Conservation (phyloP, 2,888 invertebrate genomes). For the Cephus nigrinus region DNA sequence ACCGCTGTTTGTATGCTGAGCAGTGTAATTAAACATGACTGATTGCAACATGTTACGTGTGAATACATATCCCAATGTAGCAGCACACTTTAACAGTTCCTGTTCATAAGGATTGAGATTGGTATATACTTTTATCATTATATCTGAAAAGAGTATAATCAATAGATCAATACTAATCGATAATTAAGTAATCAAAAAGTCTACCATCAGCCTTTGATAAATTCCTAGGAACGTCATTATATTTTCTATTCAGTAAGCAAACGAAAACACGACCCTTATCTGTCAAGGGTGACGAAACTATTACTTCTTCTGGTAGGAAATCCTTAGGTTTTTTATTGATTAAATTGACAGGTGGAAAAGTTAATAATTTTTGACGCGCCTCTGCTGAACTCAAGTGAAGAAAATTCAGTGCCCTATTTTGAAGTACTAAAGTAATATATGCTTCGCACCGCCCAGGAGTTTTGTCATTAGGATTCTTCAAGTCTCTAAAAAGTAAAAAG, state of each 20-base stretch:
- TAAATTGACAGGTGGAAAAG: slow-evolving; percentile 64
- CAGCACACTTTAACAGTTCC: slow-evolving; percentile 71
- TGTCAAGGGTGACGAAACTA: slow-evolving; percentile 34
- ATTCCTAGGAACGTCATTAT: neutral
- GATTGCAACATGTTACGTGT: slow-evolving; percentile 69
- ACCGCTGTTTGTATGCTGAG: slow-evolving; percentile 47
- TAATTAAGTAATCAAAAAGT: neutral
- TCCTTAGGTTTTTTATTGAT: slow-evolving; percentile 34
- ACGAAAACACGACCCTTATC: slow-evolving; percentile 22
- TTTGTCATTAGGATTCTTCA: slow-evolving; percentile 1
- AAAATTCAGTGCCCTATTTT: slow-evolving; percentile 63
- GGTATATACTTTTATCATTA: slow-evolving; percentile 49
- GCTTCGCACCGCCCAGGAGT: slow-evolving; percentile 70
- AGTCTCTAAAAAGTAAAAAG: neutral
- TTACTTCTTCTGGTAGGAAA: slow-evolving; percentile 39
- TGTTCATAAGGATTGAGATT: slow-evolving; percentile 72
- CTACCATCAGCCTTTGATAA: neutral
- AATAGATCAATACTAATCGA: neutral
- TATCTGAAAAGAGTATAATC: slow-evolving; percentile 30
- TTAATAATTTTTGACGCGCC: slow-evolving; percentile 54
- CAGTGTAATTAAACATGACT: slow-evolving; percentile 70
- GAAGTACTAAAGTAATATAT: slow-evolving; percentile 68
- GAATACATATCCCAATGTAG: slow-evolving; percentile 71
- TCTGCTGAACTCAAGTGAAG: slow-evolving; percentile 60
- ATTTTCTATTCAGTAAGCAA: slow-evolving; percentile 28